Base-by-base conservation (phyloP, 2,797 vertebrate genomes). In the Amazonetta brasiliensis region DNA sequence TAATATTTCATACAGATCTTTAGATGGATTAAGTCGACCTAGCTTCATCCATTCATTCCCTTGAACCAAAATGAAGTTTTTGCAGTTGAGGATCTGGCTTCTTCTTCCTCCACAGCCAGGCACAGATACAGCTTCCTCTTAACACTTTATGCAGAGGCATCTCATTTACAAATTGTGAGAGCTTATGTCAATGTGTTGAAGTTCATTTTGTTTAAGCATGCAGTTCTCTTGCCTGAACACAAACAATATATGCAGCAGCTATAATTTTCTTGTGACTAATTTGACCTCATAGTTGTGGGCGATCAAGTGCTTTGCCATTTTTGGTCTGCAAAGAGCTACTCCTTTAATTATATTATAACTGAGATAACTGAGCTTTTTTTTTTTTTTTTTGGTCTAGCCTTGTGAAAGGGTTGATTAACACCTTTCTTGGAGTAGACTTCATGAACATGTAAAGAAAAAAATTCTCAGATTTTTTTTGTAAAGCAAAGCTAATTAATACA, bases 231-330 rank as follows among this genome's bases (percentile, higher is more conserved):
- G 73, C 58, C 58, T 87, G 56, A 94, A 54, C 26, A 48, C 13
- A 72, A 54, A 64, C 50, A 68, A 13, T 39, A 75, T 11, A 33
- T 16, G 33, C 31, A 94, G 33, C 31, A 94, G 33, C 77, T 87
- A 7, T 74, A 84, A 92, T 86, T 84, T 83, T 86, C 52, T 87
- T 67, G 48, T 87, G 44, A 88, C 37, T 94, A 88, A 91, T 87
- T 95, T 77, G 52, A 81, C 59, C 41, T 78, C 41, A 46, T 39
- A 83, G 17, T 63, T 97, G 78, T 74, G 72, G 68, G 55, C 35
- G 14, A 86, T 90, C 82, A 92, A 82, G 59, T 66, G 20, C 80
- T 90, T 88, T 92, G 78, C 59, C 64, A 37, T 82, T 84, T 82
- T 90, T 71, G 71, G 80, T 84, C 91, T 84, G 19, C 74, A 87